These are phyloP conservation scores for Pseudococcus viburni DNA, from an alignment of 2,888 invertebrate species.

Conservation along the genomic window DNA sequence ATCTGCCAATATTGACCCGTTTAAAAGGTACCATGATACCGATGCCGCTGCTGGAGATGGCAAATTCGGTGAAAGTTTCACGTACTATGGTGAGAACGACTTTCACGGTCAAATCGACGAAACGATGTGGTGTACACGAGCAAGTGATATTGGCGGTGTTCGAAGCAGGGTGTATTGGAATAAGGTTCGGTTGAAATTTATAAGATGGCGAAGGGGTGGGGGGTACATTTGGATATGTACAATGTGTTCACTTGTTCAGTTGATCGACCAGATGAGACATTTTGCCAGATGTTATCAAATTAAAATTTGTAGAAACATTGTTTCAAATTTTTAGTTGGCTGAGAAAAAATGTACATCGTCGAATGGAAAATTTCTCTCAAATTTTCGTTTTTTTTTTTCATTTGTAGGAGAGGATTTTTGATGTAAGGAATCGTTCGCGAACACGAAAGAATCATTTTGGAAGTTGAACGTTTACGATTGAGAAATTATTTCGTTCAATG, in stretches of 20 bases:
- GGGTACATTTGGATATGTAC: too few species aligned
- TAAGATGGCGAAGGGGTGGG: too few species aligned
- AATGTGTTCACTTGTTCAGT: neutral
- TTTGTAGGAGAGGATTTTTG: too few species aligned
- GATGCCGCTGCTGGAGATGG: neutral
- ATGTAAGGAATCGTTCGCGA: neutral
- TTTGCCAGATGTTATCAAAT: neutral
- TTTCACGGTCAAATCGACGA: neutral
- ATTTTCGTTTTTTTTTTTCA: too few species aligned
- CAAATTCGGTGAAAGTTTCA: neutral
- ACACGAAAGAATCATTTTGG: neutral
- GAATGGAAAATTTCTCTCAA: neutral
- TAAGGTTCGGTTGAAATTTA: neutral
- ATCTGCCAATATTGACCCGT: constrained; percentile 22
- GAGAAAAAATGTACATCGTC: neutral
- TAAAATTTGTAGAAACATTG: neutral
- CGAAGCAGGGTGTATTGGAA: too few species aligned
- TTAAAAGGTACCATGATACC: neutral
- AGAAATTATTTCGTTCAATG: neutral
- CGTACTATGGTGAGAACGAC: neutral
- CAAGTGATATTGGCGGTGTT: neutral
- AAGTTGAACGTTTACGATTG: neutral
- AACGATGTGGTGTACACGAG: neutral
- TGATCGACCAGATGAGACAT: neutral
- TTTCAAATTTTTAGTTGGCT: neutral